A percentile compares a stretch with the other conserved stretches of the same genome.
phyloP scores from a whole-genome alignment of 2,888 invertebrate species.

The Mystacides longicornis region DNA sequence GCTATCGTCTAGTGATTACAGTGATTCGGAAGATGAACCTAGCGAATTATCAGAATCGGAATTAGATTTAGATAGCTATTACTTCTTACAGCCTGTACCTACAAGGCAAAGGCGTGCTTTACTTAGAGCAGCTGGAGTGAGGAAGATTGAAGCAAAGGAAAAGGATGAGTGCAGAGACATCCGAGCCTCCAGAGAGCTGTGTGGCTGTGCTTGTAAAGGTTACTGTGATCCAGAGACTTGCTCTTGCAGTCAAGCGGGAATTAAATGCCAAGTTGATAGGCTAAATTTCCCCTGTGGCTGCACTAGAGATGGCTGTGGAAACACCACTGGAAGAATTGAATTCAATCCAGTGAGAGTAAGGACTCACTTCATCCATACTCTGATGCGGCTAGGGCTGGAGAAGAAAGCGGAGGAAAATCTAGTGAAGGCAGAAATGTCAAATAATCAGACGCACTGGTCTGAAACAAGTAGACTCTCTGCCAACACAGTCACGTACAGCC shows the following conservation, averaged over 20 bases:
- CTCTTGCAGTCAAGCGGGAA: conserved; percentile 88
- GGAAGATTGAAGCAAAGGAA: conserved; percentile 87
- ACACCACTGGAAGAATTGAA: conserved; percentile 87
- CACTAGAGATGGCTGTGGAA: conserved; percentile 88
- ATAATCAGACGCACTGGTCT: conserved; percentile 44
- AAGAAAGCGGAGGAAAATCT: conserved; percentile 66
- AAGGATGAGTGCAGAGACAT: conserved; percentile 93
- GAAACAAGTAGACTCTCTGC: conserved; percentile 37
- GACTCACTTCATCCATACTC: conserved; percentile 94
- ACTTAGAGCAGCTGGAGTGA: conserved; percentile 84
- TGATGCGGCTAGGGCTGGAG: conserved; percentile 87
- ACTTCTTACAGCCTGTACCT: conserved; percentile 87
- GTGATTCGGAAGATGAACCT: conserved; percentile 77
- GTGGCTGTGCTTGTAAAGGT: conserved; percentile 88
- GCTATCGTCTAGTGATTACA: conserved; percentile 72
- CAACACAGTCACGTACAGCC: conserved; percentile 37
- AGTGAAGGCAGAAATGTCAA: conserved; percentile 35
- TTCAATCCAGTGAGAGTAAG: conserved; percentile 93
- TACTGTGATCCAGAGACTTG: conserved; percentile 95
- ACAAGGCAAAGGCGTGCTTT: conserved; percentile 83
- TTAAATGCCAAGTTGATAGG: conserved; percentile 96
- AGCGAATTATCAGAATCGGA: conserved; percentile 78
- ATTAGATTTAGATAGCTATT: conserved; percentile 81
- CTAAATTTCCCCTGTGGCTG: conserved; percentile 96
- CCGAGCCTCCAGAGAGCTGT: conserved; percentile 83